phyloP scores from a whole-genome alignment of 2,113 vertebrate genomes.

The Cheilinus undulatus region DNA sequence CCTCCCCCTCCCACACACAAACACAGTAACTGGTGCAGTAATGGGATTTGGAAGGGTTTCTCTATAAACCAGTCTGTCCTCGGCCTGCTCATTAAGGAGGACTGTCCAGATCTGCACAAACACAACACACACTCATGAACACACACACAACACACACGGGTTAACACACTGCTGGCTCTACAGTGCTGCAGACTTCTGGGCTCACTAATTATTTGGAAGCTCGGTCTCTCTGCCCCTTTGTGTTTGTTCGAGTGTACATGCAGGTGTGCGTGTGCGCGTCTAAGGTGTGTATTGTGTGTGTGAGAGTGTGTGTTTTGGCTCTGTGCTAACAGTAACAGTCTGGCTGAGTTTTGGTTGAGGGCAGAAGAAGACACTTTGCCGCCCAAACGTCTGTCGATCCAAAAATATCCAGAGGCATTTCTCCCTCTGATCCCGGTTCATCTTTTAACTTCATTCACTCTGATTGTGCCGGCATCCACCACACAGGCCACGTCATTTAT shows the following conservation, averaged over 20 bases:
- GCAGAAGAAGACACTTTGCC: slow-evolving; percentile 17
- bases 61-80: slow-evolving; percentile 73
- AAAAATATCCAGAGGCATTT: background rate
- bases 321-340: slow-evolving; percentile 16
- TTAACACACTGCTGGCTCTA: slow-evolving; percentile 40
- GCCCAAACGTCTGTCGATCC: slow-evolving; percentile 13
- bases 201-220: slow-evolving; percentile 70
- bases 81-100: slow-evolving; percentile 71
- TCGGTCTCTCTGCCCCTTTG: slow-evolving; percentile 33
- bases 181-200: slow-evolving; percentile 55
- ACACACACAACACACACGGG: slow-evolving; percentile 22
- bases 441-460: background rate
- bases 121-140: slow-evolving; percentile 42
- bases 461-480: background rate
- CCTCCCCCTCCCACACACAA: slow-evolving; percentile 23
- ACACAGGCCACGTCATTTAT: background rate
- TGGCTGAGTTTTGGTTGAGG: slow-evolving; percentile 30
- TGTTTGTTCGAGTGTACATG: background rate
- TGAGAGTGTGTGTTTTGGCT: slow-evolving; percentile 15
- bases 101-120: slow-evolving; percentile 29
- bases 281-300: slow-evolving; percentile 9
- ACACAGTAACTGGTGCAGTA: slow-evolving; percentile 70
- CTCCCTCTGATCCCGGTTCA: background rate
- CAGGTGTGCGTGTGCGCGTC: background rate
- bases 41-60: slow-evolving; percentile 78